Percentiles rank a stretch among this genome's conserved stretches.
Conservation (phyloP, 2,888 invertebrate genomes). For the Cataglyphis albicans region DNA sequence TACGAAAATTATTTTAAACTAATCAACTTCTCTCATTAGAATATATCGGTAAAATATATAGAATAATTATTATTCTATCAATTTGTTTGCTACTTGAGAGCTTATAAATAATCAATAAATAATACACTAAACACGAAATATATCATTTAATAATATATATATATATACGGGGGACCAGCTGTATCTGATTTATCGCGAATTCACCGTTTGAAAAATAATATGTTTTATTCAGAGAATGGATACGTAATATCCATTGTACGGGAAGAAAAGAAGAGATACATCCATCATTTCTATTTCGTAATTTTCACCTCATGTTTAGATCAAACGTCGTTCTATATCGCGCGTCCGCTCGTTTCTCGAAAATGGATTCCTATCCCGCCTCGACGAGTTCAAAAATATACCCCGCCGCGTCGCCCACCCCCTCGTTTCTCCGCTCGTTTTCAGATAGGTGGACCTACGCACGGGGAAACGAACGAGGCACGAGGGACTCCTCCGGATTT, state of each 20-base stretch:
- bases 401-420: constrained; percentile 40
- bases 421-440: constrained; percentile 45
- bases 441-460: constrained; percentile 58
- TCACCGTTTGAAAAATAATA: not conserved
- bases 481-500: constrained; percentile 74
- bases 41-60: not conserved
- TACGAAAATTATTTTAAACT: not conserved
- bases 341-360: constrained; percentile 64
- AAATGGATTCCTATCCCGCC: constrained; percentile 60
- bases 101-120: not conserved
- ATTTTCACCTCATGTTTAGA: constrained; percentile 47
- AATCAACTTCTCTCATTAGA: not conserved
- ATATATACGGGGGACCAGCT: too few species aligned
- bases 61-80: constrained; percentile 22
- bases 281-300: constrained; percentile 25
- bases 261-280: not conserved
- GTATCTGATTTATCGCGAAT: not conserved
- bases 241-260: not conserved
- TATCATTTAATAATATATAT: not conserved
- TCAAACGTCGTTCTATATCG: constrained; percentile 35
- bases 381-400: constrained; percentile 50
- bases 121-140: not conserved
- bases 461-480: constrained; percentile 72
- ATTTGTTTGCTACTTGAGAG: not conserved
- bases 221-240: not conserved